A percentile compares a stretch with the other conserved stretches of the same genome.
Evolutionary conservation across 2,888 invertebrate species (phyloP).

Genomic region (Sarcophaga carnaria): DNA sequence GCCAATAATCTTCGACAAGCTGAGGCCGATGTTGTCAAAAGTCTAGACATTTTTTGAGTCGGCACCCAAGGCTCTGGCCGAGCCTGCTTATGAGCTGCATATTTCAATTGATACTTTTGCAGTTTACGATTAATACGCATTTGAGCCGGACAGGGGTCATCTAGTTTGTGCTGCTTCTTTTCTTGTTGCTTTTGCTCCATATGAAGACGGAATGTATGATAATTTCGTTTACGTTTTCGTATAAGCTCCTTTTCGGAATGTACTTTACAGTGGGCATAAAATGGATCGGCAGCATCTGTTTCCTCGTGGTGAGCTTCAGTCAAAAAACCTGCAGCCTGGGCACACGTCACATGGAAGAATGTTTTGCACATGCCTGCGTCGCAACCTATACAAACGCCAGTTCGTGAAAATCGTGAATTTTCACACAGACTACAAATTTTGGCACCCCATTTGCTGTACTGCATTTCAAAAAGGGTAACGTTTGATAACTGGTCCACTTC

Average conservation of each 20-base stretch:
- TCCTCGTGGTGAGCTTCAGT: constrained; percentile 96
- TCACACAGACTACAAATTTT: constrained; percentile 95
- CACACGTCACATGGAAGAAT: constrained; percentile 99
- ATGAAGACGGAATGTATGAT: constrained; percentile 91
- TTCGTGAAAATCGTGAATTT: constrained; percentile 92
- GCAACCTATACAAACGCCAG: constrained; percentile 98
- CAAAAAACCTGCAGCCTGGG: constrained; percentile 94
- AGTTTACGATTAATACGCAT: constrained; percentile 90
- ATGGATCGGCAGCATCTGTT: constrained; percentile 96
- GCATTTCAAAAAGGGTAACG: constrained; percentile 98
- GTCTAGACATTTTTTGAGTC: constrained; percentile 96
- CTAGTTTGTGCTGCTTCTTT: constrained; percentile 73
- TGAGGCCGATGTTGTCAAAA: constrained; percentile 94
- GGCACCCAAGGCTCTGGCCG: constrained; percentile 95
- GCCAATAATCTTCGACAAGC: constrained; percentile 90
- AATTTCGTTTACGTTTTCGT: constrained; percentile 90
- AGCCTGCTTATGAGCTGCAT: constrained; percentile 87
- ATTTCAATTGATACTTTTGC: constrained; percentile 92
- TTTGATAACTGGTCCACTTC: constrained; percentile 95
- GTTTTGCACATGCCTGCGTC: constrained; percentile 99
- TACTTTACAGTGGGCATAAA: constrained; percentile 97
- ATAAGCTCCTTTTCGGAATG: constrained; percentile 96
- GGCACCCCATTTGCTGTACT: constrained; percentile 97
- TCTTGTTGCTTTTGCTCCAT: constrained; percentile 86
- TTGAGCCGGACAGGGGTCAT: constrained; percentile 85